Conservation (phyloP, 2,888 invertebrate species). For the Caenorhabditis sp. region DNA sequence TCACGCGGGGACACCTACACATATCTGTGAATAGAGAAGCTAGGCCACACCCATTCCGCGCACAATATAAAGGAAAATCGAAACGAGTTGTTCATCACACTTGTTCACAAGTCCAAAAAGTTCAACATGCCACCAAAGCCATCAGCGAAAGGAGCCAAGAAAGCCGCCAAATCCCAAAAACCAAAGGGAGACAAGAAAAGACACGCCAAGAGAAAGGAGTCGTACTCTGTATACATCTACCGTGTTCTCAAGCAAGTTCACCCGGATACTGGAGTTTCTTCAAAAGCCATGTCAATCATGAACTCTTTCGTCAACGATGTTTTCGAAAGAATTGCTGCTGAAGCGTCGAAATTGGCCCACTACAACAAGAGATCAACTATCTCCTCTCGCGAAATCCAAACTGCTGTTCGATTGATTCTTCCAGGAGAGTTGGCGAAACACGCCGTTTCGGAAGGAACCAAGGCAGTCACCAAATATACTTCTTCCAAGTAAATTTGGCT, state of each 20-base stretch:
- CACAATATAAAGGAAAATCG: too few relatives aligned
- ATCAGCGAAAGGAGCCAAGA: conserved; percentile 68
- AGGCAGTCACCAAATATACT: conserved; percentile 45
- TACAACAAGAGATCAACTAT: conserved; percentile 79
- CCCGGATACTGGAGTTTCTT: conserved; percentile 78
- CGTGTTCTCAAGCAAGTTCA: conserved; percentile 76
- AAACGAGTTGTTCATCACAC: not conserved
- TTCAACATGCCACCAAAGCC: conserved; percentile 61
- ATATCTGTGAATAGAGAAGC: too few relatives aligned
- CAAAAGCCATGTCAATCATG: conserved; percentile 79
- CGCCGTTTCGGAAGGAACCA: conserved; percentile 46
- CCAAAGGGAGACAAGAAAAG: conserved; percentile 69
- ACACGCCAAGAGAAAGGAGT: conserved; percentile 61
- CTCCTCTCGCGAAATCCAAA: conserved; percentile 79
- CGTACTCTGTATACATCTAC: conserved; percentile 75
- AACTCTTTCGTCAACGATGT: conserved; percentile 81
- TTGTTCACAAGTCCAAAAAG: not conserved
- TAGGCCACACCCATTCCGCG: too few relatives aligned
- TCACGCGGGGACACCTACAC: too few relatives aligned
- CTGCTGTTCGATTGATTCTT: conserved; percentile 46
- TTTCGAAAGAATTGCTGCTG: conserved; percentile 78
- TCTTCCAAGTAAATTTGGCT: conserved; percentile 32
- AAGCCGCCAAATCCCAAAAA: conserved; percentile 63
- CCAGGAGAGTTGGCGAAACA: conserved; percentile 48
- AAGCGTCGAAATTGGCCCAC: conserved; percentile 75